Conservation (phyloP, 23 tunicate genomes). For the Trididemnum clinides region DNA sequence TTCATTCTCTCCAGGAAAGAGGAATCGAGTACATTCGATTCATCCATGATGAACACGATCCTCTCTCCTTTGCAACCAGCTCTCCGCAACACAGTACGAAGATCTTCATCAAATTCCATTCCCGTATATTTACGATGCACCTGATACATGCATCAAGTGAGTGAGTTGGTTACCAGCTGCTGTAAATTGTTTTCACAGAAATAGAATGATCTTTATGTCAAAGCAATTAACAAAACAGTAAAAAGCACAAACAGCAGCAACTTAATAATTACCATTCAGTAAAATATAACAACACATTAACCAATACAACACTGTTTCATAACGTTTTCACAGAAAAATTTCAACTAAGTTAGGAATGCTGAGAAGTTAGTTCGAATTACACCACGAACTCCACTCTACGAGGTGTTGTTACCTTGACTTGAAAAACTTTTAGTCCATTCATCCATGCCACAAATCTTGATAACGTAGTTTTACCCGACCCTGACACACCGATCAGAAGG, state of each 20-base stretch:
- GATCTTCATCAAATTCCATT: slow-evolving; percentile 94
- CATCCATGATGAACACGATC: slow-evolving; percentile 99
- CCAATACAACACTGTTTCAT: too few species aligned
- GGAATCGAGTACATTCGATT: slow-evolving; percentile 96
- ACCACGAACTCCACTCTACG: too few species aligned
- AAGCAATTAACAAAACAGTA: too few species aligned
- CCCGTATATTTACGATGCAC: slow-evolving; percentile 98
- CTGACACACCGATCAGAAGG: slow-evolving; percentile 94
- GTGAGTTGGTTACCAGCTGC: too few species aligned
- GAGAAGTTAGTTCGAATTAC: too few species aligned
- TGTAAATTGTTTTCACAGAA: too few species aligned
- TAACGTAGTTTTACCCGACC: slow-evolving; percentile 96
- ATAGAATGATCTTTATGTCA: too few species aligned
- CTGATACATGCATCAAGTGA: too few species aligned
- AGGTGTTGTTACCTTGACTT: slow-evolving; percentile 94
- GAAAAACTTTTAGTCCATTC: slow-evolving; percentile 95
- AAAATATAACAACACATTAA: too few species aligned
- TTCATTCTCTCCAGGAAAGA: slow-evolving; percentile 96
- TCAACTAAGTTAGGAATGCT: too few species aligned
- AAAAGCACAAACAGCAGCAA: too few species aligned
- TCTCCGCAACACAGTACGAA: slow-evolving; percentile 83
- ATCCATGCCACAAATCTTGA: slow-evolving; percentile 99
- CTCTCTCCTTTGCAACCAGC: slow-evolving; percentile 98
- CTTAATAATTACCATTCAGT: background rate
- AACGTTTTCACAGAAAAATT: too few species aligned